Evolutionary conservation across 2,888 invertebrate genomes (phyloP).

Genomic region (Germaria angustata): DNA sequence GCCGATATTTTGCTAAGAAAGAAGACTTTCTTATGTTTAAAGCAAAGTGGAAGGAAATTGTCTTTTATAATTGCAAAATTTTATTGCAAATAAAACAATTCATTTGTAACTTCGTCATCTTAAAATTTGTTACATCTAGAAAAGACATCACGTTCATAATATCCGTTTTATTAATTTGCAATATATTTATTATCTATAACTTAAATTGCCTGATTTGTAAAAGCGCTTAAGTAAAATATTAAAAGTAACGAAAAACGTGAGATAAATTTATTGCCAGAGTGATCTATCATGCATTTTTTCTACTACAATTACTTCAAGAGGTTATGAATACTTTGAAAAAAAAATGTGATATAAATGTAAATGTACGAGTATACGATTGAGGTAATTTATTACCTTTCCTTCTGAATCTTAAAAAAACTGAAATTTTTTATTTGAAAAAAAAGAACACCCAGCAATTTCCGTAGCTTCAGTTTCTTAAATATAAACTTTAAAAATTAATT

Average conservation of each 20-base stretch:
- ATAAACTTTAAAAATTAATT: too few relatives aligned
- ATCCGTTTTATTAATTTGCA: neutral
- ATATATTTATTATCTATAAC: neutral
- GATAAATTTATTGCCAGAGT: neutral
- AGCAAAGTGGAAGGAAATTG: too few relatives aligned
- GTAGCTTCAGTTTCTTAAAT: too few relatives aligned
- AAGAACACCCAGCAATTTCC: too few relatives aligned
- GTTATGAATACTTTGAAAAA: conserved; percentile 27
- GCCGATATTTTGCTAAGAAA: too few relatives aligned
- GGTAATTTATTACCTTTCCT: conserved; percentile 16
- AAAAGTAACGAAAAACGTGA: neutral
- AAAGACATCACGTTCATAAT: neutral
- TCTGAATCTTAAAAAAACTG: neutral
- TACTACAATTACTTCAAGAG: neutral
- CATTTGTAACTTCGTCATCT: neutral
- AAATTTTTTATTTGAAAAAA: too few relatives aligned
- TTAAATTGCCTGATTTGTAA: neutral
- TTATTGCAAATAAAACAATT: neutral
- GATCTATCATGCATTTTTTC: neutral
- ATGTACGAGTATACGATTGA: neutral
- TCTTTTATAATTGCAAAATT: too few relatives aligned
- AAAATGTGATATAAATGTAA: conserved; percentile 20
- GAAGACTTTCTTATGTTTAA: too few relatives aligned
- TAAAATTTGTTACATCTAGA: neutral
- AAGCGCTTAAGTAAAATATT: too few relatives aligned